Evolutionary conservation across 2,797 vertebrate species (phyloP).

Genomic region (Scleropages formosus): DNA sequence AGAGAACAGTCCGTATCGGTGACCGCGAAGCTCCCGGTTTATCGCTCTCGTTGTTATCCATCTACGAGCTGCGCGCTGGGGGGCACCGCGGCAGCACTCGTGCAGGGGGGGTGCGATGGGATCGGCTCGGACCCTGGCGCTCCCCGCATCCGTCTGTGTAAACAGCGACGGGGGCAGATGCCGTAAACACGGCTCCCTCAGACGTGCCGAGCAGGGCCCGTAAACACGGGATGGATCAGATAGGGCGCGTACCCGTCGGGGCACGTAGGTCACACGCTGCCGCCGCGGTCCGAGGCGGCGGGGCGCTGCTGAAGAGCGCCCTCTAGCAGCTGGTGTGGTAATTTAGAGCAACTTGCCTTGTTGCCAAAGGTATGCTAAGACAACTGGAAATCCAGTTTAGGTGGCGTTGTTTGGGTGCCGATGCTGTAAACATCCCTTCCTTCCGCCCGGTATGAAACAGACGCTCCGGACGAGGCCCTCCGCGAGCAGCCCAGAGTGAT

Average conservation of each 20-base stretch:
- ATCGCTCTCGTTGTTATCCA: slow-evolving; percentile 1
- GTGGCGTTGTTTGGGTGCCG: neutral
- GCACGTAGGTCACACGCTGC: neutral
- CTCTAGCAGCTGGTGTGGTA: neutral
- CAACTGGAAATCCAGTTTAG: neutral
- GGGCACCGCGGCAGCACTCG: slow-evolving; percentile 21
- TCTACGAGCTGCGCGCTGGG: slow-evolving; percentile 13
- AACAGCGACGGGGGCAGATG: slow-evolving; percentile 44
- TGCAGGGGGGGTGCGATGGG: slow-evolving; percentile 30
- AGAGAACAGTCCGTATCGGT: neutral
- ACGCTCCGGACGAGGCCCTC: neutral
- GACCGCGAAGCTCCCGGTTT: slow-evolving; percentile 2
- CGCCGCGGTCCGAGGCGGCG: neutral
- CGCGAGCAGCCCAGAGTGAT: neutral
- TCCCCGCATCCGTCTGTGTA: slow-evolving; percentile 60
- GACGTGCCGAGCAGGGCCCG: neutral
- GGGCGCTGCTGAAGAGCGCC: slow-evolving; percentile 7
- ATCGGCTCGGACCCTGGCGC: slow-evolving; percentile 41
- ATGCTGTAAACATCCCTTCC: neutral
- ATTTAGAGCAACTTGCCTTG: neutral
- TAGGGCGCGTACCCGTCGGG: neutral
- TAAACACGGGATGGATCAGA: slow-evolving; percentile 15
- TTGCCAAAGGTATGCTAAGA: neutral
- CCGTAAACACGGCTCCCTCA: slow-evolving; percentile 53
- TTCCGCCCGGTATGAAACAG: neutral